Base-by-base conservation (phyloP, 92 coral and sea anemone genomes). In the Scolanthus callimorphus region DNA sequence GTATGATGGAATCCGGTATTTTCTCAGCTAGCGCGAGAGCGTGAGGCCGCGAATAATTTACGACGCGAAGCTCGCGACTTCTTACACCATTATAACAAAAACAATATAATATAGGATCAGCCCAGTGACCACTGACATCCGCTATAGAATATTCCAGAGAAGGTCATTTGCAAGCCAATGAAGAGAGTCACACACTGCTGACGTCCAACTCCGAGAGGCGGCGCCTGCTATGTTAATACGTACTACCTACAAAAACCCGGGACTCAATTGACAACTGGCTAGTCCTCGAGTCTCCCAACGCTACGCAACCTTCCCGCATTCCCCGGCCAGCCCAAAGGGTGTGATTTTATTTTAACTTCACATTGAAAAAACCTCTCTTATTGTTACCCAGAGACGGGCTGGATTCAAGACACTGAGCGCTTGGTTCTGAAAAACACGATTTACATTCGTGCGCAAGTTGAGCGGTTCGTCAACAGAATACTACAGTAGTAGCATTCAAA, bases 141-240 rank as follows among this genome's bases (percentile, higher is more conserved):
- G 52, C 52, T 46, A 9, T 28, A 60, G 75, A 68, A 68, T 50
- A 55, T 68, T 68, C 75, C 56, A 48, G 75, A 47, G 64, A 4
- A 60, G 65, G 75, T 68, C 75, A 68, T 20, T 68, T 63, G 47
- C 75, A 39, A 55, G 75, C 56, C 75, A 68, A 28, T n/a, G n/a
- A n/a, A n/a, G n/a, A n/a, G n/a, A n/a, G n/a, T n/a, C n/a, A n/a
- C n/a, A n/a, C n/a, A n/a, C n/a, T n/a, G n/a, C n/a, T n/a, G n/a
- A n/a, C n/a, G n/a, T n/a, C n/a, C n/a, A n/a, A n/a, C 54, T 31
- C 17, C 8, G 44, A 38, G 27, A 68, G 75, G 75, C 75, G 75
- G 75, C 53, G 64, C 75, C 46, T 50, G 54, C 75, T 68, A 68
- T 68, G 75, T 68, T 50, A 68, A 68, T 68, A 56, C 65, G 58